These are phyloP conservation scores for Bufotes viridis DNA, from an alignment of 2,797 vertebrate genomes.

Conservation along the genomic window DNA sequence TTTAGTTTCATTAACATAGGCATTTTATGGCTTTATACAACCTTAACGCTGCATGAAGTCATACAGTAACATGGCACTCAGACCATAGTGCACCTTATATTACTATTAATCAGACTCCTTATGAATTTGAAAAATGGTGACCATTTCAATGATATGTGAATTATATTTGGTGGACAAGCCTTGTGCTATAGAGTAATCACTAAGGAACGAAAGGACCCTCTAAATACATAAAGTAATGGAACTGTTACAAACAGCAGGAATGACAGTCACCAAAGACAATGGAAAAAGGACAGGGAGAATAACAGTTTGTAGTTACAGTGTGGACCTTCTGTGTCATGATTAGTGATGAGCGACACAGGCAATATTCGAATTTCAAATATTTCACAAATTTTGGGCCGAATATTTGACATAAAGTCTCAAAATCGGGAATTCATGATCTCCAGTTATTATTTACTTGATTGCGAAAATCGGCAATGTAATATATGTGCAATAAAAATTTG, in stretches of 20 bases:
- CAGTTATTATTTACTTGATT: no score
- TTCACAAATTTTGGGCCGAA: no score
- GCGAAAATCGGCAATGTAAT: no score
- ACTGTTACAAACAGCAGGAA: not conserved
- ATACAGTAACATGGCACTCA: not conserved
- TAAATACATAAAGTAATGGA: not conserved
- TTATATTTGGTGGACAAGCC: not conserved
- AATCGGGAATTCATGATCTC: no score
- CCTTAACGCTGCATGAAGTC: not conserved
- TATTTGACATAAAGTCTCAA: no score
- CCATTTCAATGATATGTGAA: not conserved
- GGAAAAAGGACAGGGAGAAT: not conserved
- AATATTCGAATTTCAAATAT: no score
- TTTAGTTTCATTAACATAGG: no score
- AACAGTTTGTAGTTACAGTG: not conserved
- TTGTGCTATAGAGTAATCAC: not conserved
- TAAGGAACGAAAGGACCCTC: not conserved
- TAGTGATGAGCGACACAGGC: no score
- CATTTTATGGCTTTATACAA: not conserved
- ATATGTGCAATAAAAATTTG: no score
- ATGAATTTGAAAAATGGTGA: not conserved
- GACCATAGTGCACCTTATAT: no score
- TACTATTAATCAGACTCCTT: not conserved
- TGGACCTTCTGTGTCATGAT: not conserved
- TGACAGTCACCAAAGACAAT: not conserved